Evolutionary conservation across 2,797 vertebrate genomes (phyloP).

Genomic region (Centropyge bicolor): DNA sequence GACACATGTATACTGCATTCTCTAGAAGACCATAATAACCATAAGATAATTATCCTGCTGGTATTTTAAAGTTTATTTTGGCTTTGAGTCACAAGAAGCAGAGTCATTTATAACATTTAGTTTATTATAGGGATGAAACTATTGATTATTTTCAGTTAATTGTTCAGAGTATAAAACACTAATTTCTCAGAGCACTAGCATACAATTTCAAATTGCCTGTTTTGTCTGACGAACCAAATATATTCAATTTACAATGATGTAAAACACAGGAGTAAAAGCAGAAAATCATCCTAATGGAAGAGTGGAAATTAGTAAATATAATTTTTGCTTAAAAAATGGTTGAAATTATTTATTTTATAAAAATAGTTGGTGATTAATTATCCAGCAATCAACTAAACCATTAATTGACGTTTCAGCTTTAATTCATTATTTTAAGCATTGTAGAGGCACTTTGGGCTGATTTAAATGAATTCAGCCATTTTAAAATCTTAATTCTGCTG

Average conservation of each 20-base stretch:
- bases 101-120: constrained; percentile 64
- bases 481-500: constrained; percentile 32
- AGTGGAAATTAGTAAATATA: neutral
- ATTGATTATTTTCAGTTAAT: neutral
- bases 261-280: neutral
- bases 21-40: constrained; percentile 13
- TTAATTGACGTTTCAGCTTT: neutral
- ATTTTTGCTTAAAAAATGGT: neutral
- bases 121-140: constrained; percentile 24
- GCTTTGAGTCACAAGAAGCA: constrained; percentile 50
- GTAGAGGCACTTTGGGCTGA: constrained; percentile 51
- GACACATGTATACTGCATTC: constrained; percentile 52
- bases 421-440: constrained; percentile 44
- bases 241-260: neutral
- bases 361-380: neutral
- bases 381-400: rapidly evolving
- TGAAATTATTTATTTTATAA: neutral
- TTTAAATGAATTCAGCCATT: constrained; percentile 55
- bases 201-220: neutral
- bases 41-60: constrained; percentile 40
- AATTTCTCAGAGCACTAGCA: neutral
- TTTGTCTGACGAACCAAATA: neutral
- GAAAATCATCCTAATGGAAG: neutral
- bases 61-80: constrained; percentile 59
- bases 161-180: neutral